These are phyloP conservation scores for Ceratotherium simum DNA, from an alignment of 2,113 vertebrate genomes.

Conservation along the genomic window DNA sequence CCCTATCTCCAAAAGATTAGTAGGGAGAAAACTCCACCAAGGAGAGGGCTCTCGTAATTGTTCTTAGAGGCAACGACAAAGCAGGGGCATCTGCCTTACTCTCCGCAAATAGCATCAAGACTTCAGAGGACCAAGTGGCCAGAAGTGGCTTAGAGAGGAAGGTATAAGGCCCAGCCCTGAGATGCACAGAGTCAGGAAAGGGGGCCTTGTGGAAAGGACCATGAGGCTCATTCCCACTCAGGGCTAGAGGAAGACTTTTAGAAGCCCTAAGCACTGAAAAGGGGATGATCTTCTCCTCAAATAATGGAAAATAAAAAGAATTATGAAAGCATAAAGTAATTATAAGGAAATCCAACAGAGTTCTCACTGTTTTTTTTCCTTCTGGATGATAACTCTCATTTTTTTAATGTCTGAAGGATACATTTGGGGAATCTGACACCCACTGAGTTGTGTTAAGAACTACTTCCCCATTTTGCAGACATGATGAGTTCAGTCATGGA, in stretches of 20 bases:
- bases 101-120: neutral
- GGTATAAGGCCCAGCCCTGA: neutral
- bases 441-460: neutral
- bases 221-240: fast-evolving
- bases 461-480: neutral
- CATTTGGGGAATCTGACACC: neutral
- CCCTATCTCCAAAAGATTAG: neutral
- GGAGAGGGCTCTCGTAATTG: neutral
- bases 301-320: neutral
- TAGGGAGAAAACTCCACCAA: neutral
- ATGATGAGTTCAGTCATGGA: neutral
- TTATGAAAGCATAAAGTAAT: neutral
- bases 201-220: no score
- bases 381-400: neutral
- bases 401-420: neutral
- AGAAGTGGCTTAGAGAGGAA: neutral
- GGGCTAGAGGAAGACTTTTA: neutral
- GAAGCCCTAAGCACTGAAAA: neutral
- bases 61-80: neutral
- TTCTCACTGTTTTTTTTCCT: neutral
- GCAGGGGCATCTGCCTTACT: neutral
- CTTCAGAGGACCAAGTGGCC: neutral
- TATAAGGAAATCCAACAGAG: neutral
- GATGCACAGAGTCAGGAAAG: neutral
- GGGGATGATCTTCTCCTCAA: neutral